Evolutionary conservation across 2,113 vertebrate species (phyloP), one percentile per base, ranked within the genome.

Genomic region (Rhipidura dahli): DNA sequence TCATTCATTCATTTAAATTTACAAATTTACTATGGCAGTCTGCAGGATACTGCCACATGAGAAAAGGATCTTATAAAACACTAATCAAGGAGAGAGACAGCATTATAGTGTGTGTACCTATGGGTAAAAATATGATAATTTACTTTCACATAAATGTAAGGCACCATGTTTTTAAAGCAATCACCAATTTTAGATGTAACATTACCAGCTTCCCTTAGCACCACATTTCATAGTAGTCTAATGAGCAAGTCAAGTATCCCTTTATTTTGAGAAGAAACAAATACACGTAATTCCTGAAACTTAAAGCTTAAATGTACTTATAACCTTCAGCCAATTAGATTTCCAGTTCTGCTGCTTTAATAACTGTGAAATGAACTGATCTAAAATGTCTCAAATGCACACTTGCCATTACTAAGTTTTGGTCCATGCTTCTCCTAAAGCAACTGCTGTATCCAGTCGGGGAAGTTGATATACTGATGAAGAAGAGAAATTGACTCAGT

Each of bases 181-280:
- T 56, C 28, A 53, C 14, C 23, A 31, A 16, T 78, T 86, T 59
- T 28, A 44, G 45, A 94, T 51, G 27, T 22, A 68, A 78, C 20
- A 24, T 44, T 14, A 89, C 13, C 33, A 39, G 37, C 15, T 79
- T 82, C n/a, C 37, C 22, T 57, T 33, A 42, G 37, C 28, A 76
- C 4, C 0, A 0, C 59, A 81, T 31, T 37, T 54, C 69, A 59
- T 0, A 49, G 44, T 1, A 54, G 19, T 23, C 63, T 56, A 57
- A 83, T 2, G 1, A 85, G 22, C 20, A 66, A 64, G 28, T 51
- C 45, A 26, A 17, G 18, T 61, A 15, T 17, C n/a, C 57, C 37
- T 47, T 53, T 51, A n/a, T 39, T 75, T 68, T 64, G 59, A 72
- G 49, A 78, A 49, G 61, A 42, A 75, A 15, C 4, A 82, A 89